Conservation (phyloP, 2,888 invertebrate genomes). For the Tuberolachnus salignus region DNA sequence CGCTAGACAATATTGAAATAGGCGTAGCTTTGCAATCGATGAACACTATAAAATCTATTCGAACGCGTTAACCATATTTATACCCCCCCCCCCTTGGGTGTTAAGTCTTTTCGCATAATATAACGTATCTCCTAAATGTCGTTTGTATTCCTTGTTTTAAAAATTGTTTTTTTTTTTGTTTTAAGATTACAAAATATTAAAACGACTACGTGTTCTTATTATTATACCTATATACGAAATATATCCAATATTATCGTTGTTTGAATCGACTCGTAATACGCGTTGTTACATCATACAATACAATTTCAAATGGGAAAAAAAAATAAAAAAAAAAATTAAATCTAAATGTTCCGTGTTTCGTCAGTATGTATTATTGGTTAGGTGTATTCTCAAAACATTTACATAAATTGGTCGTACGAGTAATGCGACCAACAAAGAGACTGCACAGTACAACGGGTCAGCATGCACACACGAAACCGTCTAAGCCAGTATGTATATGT, state of each 20-base stretch:
- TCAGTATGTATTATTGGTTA: not conserved
- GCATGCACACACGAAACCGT: not conserved
- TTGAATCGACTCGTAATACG: not conserved
- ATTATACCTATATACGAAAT: not conserved
- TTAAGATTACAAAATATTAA: not conserved
- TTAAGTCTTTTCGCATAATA: too few relatives aligned
- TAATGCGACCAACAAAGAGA: not conserved
- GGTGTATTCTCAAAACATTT: not conserved
- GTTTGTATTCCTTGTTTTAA: too few relatives aligned
- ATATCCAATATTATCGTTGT: not conserved
- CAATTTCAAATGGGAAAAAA: not conserved
- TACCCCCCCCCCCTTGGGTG: too few relatives aligned
- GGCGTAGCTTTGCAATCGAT: too few relatives aligned
- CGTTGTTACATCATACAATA: not conserved
- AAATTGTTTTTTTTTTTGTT: too few relatives aligned
- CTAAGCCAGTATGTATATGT: slow-evolving; percentile 4
- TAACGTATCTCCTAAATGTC: too few relatives aligned
- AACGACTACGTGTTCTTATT: not conserved
- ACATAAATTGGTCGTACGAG: not conserved
- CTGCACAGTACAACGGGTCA: not conserved
- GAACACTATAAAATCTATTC: too few relatives aligned
- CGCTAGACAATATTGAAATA: too few relatives aligned
- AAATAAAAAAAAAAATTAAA: not conserved
- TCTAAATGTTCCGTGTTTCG: not conserved
- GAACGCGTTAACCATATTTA: too few relatives aligned